Conservation (phyloP, 1,140 invertebrate genomes). For the Aricia agestis region DNA sequence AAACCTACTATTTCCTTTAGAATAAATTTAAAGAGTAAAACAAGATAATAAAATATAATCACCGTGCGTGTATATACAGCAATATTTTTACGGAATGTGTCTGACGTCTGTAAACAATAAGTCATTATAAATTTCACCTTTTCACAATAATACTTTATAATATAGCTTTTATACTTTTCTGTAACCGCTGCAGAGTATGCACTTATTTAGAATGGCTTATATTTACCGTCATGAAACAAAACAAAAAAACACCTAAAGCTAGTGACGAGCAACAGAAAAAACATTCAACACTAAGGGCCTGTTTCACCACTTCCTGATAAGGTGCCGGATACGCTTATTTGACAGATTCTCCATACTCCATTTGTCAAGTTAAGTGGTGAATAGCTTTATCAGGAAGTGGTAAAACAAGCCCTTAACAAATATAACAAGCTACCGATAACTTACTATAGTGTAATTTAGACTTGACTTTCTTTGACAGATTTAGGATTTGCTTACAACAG, state of each 20-base stretch:
- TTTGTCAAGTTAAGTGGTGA: too few species aligned
- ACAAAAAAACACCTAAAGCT: slow-evolving; percentile 9
- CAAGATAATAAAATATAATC: neutral
- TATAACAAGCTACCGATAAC: slow-evolving; percentile 7
- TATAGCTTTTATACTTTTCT: too few species aligned
- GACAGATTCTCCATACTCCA: too few species aligned
- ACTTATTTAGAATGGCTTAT: neutral
- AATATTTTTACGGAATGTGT: neutral
- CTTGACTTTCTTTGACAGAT: neutral
- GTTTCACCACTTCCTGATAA: too few species aligned
- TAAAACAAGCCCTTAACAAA: too few species aligned
- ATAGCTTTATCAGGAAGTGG: too few species aligned
- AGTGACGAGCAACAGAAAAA: slow-evolving; percentile 5
- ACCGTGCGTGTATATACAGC: neutral
- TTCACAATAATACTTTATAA: too few species aligned
- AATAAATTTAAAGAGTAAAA: neutral
- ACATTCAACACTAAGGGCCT: neutral
- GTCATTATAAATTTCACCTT: too few species aligned
- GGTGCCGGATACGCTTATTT: too few species aligned
- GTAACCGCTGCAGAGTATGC: too few species aligned
- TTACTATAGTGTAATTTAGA: neutral
- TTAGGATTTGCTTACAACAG: neutral
- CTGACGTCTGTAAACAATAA: neutral
- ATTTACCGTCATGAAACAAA: neutral
- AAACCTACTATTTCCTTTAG: neutral